Base-by-base conservation (phyloP, 2,113 vertebrate genomes). In the Gopherus evgoodei region DNA sequence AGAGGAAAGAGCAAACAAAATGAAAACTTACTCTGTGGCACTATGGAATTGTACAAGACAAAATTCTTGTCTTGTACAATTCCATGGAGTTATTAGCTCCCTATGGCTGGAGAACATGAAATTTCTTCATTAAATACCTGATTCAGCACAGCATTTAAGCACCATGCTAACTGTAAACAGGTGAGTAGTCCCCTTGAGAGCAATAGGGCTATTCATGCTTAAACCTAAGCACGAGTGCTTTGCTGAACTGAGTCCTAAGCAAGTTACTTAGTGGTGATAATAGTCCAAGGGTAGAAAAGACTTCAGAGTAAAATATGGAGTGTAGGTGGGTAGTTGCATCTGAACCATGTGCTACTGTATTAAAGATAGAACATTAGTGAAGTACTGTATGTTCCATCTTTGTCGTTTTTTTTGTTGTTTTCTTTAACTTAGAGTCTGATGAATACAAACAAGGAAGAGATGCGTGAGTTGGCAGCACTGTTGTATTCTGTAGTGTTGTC, bases 371-470 rank as follows among this genome's bases (percentile, higher is more conserved):
- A 9, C 31, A 76, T 62, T 1, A 84, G 50, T 91, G 62, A 86
- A 84, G 16, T 21, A 49, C 47, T 49, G 47, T 49, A 91, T 54
- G 24, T 92, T 92, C 11, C 2, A 0, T 86, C 14, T 92, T 90
- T 84, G 25, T 44, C 54, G 14, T 27, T 27, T 83, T 0, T 81
- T 83, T 93, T 53, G 47, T 49, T 49, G 3, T 90, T 38, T 49
- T 87, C 93, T 93, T 35, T 35, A 35, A 76, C 49, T 86, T 56
- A 99, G 99, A 98, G 98, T 96, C 97, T 99, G 93, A 99, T 99
- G 99, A 99, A 98, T 94, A 99, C 99, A 75, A 99, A 99, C 97
- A 99, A 99, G 95, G 99, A 99, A 96, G 99, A 99, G 97, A 99
- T 99, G 99, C 98, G 99, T 35, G 99, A 99, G 92, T 98, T 99